phyloP scores from a whole-genome alignment of 2,797 vertebrate genomes.

The Phyllotis vaccarum region DNA sequence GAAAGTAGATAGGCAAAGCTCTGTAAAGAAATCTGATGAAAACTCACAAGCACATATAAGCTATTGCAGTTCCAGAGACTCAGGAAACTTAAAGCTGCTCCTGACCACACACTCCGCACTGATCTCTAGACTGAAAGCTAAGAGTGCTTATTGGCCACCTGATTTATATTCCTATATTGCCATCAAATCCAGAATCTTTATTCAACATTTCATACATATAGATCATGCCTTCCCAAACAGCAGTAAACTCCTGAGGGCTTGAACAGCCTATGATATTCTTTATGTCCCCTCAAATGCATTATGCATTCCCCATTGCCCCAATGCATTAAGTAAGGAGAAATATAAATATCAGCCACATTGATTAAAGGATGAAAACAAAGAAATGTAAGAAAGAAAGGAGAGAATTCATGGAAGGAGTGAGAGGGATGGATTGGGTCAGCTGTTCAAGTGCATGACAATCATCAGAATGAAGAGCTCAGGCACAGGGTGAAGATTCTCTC shows the following conservation, averaged over 20 bases:
- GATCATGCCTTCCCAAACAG: constrained; percentile 77
- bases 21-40: constrained; percentile 13
- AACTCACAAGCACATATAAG: background rate
- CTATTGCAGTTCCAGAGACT: background rate
- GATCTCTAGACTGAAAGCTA: constrained; percentile 55
- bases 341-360: constrained; percentile 62
- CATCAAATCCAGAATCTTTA: constrained; percentile 77
- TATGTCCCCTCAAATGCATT: constrained; percentile 73
- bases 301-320: constrained; percentile 64
- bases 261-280: constrained; percentile 70
- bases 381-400: background rate
- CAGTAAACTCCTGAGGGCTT: constrained; percentile 72
- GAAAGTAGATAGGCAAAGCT: constrained; percentile 29
- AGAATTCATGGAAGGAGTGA: background rate
- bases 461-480: background rate
- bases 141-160: constrained; percentile 66
- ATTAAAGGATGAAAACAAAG: constrained; percentile 51
- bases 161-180: constrained; percentile 74
- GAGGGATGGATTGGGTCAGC: background rate
- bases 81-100: background rate
- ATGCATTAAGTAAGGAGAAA: constrained; percentile 66
- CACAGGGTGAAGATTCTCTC: background rate
- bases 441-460: background rate
- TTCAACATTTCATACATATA: constrained; percentile 77
- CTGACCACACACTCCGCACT: background rate